Percentiles rank a stretch among this genome's conserved stretches.
These are phyloP conservation scores for Norana najaformis DNA, from an alignment of 2,888 invertebrate species.

Conservation along the genomic window DNA sequence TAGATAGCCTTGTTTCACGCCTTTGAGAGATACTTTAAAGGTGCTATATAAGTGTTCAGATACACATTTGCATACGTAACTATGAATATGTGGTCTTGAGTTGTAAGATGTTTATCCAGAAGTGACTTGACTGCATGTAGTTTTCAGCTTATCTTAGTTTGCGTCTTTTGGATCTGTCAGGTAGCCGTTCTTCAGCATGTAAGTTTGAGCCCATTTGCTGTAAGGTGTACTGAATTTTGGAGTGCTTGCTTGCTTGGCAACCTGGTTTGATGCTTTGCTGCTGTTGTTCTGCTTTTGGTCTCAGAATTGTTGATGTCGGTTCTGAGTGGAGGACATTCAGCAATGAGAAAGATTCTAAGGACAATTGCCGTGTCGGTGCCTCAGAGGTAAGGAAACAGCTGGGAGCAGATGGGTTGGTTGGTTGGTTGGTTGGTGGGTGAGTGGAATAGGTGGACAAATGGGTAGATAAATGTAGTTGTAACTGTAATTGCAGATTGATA, in stretches of 20 bases:
- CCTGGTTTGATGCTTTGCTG: background rate
- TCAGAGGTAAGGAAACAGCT: conserved; percentile 71
- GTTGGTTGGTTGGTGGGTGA: background rate
- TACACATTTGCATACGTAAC: background rate
- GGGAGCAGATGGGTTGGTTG: too few relatives aligned
- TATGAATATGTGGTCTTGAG: too few relatives aligned
- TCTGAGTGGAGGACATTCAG: conserved; percentile 99
- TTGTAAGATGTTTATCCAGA: too few relatives aligned
- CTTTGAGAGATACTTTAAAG: too few relatives aligned
- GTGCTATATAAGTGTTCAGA: too few relatives aligned
- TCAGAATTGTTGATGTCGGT: conserved; percentile 98
- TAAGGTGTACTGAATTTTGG: background rate
- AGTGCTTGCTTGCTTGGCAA: background rate
- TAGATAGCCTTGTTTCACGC: too few relatives aligned
- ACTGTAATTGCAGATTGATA: too few relatives aligned
- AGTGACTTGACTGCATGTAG: too few relatives aligned
- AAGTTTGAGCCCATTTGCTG: background rate
- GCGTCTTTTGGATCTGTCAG: too few relatives aligned
- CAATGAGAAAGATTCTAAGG: conserved; percentile 93
- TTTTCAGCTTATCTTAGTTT: too few relatives aligned
- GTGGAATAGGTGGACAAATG: too few relatives aligned
- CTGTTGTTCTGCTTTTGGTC: background rate
- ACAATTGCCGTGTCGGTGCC: conserved; percentile 99
- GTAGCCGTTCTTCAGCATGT: background rate
- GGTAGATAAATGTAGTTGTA: too few relatives aligned